These are phyloP conservation scores for Thalassoma bifasciatum DNA, from an alignment of 2,113 vertebrate species.

Conservation along the genomic window DNA sequence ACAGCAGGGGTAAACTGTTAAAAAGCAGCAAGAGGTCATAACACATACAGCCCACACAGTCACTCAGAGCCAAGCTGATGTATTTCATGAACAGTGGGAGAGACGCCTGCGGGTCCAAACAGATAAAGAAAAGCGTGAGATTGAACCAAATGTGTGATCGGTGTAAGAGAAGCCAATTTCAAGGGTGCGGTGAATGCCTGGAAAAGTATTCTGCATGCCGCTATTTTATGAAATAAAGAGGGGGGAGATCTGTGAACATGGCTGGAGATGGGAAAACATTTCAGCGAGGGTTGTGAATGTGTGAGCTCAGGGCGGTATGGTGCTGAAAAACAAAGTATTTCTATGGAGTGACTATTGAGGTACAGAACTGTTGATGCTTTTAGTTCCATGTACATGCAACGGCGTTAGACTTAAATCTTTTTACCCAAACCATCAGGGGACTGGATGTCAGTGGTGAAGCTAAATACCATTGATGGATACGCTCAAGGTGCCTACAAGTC, in stretches of 20 bases:
- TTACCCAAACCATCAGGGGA: background rate
- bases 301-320: background rate
- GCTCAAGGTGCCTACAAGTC: background rate
- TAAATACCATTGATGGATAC: slow-evolving; percentile 1
- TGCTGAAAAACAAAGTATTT: background rate
- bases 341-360: background rate
- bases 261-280: background rate
- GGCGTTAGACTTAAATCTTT: background rate
- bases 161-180: slow-evolving; percentile 52
- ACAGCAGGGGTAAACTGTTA: slow-evolving; percentile 21
- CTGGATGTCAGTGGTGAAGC: slow-evolving; percentile 1
- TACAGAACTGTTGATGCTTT: background rate
- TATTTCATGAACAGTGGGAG: slow-evolving; percentile 35
- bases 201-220: slow-evolving; percentile 27
- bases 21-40: slow-evolving; percentile 43
- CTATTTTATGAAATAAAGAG: slow-evolving; percentile 40
- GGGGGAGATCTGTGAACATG: background rate
- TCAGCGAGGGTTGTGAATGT: background rate
- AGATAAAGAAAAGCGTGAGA: slow-evolving; percentile 49
- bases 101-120: slow-evolving; percentile 19
- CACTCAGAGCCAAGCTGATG: slow-evolving; percentile 33
- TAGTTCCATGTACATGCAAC: background rate
- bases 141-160: slow-evolving; percentile 50
- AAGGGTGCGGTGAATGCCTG: slow-evolving; percentile 27
- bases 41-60: slow-evolving; percentile 30